phyloP scores from a whole-genome alignment of 2,113 vertebrate species.

The Labeo catla region DNA sequence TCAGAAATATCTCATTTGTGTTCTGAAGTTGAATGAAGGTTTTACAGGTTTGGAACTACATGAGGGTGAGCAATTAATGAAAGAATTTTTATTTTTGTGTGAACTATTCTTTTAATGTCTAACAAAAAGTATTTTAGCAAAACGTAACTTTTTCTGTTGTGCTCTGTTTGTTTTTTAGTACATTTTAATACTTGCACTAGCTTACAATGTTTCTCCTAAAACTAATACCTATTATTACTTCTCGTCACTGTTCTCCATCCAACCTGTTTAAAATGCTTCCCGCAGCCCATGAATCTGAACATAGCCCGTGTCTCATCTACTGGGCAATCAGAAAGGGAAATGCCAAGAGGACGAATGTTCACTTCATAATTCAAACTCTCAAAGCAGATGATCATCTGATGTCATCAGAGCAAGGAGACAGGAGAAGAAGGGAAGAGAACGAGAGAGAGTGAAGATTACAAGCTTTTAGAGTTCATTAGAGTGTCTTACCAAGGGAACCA shows the following conservation, averaged over 20 bases:
- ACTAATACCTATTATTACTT: not conserved
- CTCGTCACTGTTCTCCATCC: not conserved
- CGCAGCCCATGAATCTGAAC: not conserved
- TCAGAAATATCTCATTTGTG: too few relatives aligned
- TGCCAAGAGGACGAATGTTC: slow-evolving; percentile 6
- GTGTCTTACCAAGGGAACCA: slow-evolving; percentile 43
- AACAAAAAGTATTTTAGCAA: not conserved
- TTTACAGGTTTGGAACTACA: too few relatives aligned
- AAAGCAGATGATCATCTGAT: slow-evolving; percentile 19
- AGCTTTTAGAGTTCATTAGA: slow-evolving; percentile 26
- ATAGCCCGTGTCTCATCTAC: not conserved
- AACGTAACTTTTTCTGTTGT: not conserved
- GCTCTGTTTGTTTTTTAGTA: not conserved
- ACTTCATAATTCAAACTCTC: slow-evolving; percentile 22
- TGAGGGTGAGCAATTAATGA: too few relatives aligned
- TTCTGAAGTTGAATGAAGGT: too few relatives aligned
- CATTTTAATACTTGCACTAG: too few relatives aligned
- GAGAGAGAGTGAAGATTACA: slow-evolving; percentile 1
- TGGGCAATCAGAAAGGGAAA: slow-evolving; percentile 6
- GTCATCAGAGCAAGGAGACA: slow-evolving; percentile 24
- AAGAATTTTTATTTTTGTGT: too few relatives aligned
- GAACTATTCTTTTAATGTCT: not conserved
- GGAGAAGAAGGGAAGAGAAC: not conserved
- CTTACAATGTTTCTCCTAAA: not conserved
- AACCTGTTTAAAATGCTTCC: not conserved